Percentiles rank a stretch among this genome's conserved stretches.
Conservation (phyloP, 2,888 invertebrate species). For the Agapetus fuscipes region DNA sequence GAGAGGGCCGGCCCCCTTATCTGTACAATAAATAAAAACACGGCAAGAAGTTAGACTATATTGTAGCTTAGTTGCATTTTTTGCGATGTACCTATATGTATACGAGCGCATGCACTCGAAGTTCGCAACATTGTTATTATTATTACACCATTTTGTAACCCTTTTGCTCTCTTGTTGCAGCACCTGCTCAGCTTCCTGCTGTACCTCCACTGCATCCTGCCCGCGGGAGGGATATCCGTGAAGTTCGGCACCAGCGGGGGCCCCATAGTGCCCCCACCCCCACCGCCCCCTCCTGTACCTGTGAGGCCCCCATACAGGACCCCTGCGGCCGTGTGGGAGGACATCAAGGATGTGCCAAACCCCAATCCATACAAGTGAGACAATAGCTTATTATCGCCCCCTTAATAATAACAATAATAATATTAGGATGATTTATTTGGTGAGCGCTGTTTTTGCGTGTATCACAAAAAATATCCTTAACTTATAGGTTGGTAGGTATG, state of each 20-base stretch:
- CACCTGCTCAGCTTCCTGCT: conserved; percentile 5
- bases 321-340: conserved; percentile 56
- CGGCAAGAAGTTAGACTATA: too few species aligned
- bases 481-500: too few species aligned
- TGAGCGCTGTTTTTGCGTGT: conserved; percentile 8
- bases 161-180: conserved; percentile 6
- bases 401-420: background rate
- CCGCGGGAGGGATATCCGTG: conserved; percentile 49
- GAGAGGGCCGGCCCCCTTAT: too few species aligned
- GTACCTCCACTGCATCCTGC: conserved; percentile 33
- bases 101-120: too few species aligned
- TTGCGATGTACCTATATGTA: too few species aligned
- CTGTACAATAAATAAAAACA: too few species aligned
- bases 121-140: too few species aligned
- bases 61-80: too few species aligned
- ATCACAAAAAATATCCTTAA: conserved; percentile 8
- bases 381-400: background rate
- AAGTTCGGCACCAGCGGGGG: conserved; percentile 53
- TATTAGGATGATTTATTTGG: too few species aligned
- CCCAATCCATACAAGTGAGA: conserved; percentile 51
- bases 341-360: conserved; percentile 47
- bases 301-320: conserved; percentile 42
- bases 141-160: too few species aligned
- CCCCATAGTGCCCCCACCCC: conserved; percentile 49
- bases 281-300: conserved; percentile 38